These are phyloP conservation scores for Haliclystus octoradiatus DNA, from an alignment of 30 jellyfish, hydroid and myxozoan species.

Conservation along the genomic window DNA sequence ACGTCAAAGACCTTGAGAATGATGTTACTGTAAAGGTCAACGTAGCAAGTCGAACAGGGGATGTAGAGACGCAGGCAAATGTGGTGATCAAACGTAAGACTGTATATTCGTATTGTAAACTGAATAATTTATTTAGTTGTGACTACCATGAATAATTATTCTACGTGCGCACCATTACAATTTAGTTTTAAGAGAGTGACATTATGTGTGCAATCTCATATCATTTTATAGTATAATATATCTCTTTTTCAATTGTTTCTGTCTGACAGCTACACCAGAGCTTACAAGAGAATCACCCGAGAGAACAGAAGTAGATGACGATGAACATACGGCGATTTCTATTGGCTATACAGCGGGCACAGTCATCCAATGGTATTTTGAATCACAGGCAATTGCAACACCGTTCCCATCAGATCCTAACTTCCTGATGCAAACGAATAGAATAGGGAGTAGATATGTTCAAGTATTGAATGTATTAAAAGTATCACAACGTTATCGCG, in stretches of 20 bases:
- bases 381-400: neutral
- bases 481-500: neutral
- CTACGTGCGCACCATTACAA: too few species aligned
- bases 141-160: too few species aligned
- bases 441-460: neutral
- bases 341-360: neutral
- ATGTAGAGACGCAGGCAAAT: too few species aligned
- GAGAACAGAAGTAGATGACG: neutral
- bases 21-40: too few species aligned
- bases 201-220: too few species aligned
- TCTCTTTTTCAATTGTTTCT: neutral
- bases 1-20: too few species aligned
- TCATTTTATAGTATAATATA: too few species aligned
- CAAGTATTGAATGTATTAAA: neutral
- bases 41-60: too few species aligned
- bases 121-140: too few species aligned
- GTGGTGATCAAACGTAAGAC: too few species aligned
- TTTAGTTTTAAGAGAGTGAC: too few species aligned
- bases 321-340: neutral
- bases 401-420: neutral
- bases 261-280: neutral
- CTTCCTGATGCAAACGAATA: neutral
- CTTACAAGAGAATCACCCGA: neutral
- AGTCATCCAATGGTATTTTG: neutral
- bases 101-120: too few species aligned